These are phyloP conservation scores for Rallus limicola DNA, from an alignment of 2,113 vertebrate species.

Conservation along the genomic window DNA sequence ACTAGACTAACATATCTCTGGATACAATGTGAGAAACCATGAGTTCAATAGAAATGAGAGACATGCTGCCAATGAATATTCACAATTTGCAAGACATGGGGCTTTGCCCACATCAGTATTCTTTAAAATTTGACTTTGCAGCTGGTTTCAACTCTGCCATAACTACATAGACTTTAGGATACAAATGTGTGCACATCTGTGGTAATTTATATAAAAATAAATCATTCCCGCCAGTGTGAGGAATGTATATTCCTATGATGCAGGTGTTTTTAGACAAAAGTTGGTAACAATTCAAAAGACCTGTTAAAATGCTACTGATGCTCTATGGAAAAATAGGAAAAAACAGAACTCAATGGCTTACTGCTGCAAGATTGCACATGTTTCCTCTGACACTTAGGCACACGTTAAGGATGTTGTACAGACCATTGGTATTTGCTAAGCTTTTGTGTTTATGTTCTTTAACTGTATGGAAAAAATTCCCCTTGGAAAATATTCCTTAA, in stretches of 20 bases:
- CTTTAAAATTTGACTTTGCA: neutral
- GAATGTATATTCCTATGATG: neutral
- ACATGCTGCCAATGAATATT: neutral
- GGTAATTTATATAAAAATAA: neutral
- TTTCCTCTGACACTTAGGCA: neutral
- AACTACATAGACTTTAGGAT: neutral
- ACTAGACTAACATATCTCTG: neutral
- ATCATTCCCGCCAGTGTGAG: neutral
- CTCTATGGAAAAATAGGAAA: neutral
- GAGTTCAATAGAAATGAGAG: neutral
- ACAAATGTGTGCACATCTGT: neutral
- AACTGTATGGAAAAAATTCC: neutral
- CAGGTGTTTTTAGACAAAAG: conserved; percentile 41
- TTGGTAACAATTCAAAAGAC: neutral
- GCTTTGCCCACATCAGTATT: neutral
- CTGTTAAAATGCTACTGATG: neutral
- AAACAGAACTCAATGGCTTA: neutral
- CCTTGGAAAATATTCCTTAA: neutral
- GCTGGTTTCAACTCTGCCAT: neutral
- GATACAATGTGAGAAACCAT: neutral
- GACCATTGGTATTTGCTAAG: neutral
- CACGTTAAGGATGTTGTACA: neutral
- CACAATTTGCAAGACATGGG: neutral
- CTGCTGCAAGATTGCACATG: neutral
- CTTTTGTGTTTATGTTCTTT: neutral